Conservation (phyloP, 92 coral and sea anemone genomes). For the Actinernus sp. region DNA sequence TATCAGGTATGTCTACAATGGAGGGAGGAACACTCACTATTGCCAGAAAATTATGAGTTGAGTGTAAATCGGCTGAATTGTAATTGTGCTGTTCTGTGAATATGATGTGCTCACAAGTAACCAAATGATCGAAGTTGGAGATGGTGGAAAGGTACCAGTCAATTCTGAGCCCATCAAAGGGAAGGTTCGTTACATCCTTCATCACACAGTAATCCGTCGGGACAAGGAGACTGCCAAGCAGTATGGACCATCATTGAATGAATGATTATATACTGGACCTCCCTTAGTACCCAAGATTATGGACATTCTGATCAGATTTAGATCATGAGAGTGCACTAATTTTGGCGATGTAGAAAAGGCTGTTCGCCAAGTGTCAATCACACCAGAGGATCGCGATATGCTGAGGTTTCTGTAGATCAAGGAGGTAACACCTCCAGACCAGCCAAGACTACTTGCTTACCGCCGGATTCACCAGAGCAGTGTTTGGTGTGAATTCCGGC, state of each 20-base stretch:
- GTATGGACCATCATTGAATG: conserved; percentile 29
- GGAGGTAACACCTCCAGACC: not conserved
- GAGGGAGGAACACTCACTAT: conserved; percentile 29
- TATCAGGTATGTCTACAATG: conserved; percentile 34
- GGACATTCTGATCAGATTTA: conserved; percentile 28
- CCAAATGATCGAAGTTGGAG: conserved; percentile 28
- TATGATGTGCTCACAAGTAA: conserved; percentile 24
- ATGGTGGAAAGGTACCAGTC: conserved; percentile 32
- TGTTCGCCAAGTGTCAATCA: conserved; percentile 9
- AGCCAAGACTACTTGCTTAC: conserved; percentile 8
- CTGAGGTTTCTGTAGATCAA: conserved; percentile 17
- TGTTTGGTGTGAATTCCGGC: conserved; percentile 49
- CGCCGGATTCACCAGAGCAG: conserved; percentile 40
- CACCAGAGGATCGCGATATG: conserved; percentile 27
- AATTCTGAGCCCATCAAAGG: not conserved
- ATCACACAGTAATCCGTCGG: conserved; percentile 42
- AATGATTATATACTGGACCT: conserved; percentile 40
- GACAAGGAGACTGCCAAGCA: conserved; percentile 41
- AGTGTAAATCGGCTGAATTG: conserved; percentile 44
- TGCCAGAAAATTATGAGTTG: conserved; percentile 59
- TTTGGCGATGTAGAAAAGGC: conserved; percentile 31
- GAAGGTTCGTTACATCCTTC: conserved; percentile 52
- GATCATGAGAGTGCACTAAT: not conserved
- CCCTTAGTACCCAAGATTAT: conserved; percentile 8
- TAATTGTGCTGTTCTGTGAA: conserved; percentile 32